These are phyloP conservation scores for Drosophila malerkotliana DNA, from an alignment of 1,140 invertebrate species.

Conservation along the genomic window DNA sequence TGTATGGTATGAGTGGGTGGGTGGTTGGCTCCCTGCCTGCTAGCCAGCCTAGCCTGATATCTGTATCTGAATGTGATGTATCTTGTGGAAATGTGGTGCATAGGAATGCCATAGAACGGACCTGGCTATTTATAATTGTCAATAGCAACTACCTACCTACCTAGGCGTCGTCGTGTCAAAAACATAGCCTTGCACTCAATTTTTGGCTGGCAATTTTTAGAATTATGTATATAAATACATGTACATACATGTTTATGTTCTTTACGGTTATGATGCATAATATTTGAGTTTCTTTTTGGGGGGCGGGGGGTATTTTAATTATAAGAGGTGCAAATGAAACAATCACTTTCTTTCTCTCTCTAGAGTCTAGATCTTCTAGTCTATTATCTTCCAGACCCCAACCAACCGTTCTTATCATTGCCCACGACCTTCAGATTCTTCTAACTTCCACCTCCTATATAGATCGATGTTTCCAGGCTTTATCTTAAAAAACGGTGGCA, in stretches of 20 bases:
- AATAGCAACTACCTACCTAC: slow-evolving; percentile 48
- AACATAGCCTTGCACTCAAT: slow-evolving; percentile 75
- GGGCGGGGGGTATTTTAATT: background rate
- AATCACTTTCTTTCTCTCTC: slow-evolving; percentile 13
- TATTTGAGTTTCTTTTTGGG: slow-evolving; percentile 11
- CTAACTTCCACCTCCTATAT: slow-evolving; percentile 10
- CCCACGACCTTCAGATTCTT: slow-evolving; percentile 27
- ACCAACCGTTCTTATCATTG: slow-evolving; percentile 15
- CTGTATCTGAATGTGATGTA: slow-evolving; percentile 20
- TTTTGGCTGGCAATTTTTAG: slow-evolving; percentile 69
- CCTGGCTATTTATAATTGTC: slow-evolving; percentile 73
- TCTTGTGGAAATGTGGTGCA: slow-evolving; percentile 48
- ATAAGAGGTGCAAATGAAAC: background rate
- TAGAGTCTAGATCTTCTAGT: background rate
- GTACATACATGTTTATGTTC: background rate
- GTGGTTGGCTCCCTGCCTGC: slow-evolving; percentile 15
- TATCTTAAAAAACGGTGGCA: slow-evolving; percentile 45
- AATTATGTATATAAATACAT: slow-evolving; percentile 47
- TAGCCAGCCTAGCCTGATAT: background rate
- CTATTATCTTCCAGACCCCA: background rate
- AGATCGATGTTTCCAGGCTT: slow-evolving; percentile 32
- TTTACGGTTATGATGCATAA: too few relatives aligned
- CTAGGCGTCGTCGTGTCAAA: slow-evolving; percentile 67
- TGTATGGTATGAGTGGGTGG: slow-evolving; percentile 1
- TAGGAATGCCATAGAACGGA: slow-evolving; percentile 36